phyloP scores from a whole-genome alignment of 2,797 vertebrate genomes.

The Molossus molossus region DNA sequence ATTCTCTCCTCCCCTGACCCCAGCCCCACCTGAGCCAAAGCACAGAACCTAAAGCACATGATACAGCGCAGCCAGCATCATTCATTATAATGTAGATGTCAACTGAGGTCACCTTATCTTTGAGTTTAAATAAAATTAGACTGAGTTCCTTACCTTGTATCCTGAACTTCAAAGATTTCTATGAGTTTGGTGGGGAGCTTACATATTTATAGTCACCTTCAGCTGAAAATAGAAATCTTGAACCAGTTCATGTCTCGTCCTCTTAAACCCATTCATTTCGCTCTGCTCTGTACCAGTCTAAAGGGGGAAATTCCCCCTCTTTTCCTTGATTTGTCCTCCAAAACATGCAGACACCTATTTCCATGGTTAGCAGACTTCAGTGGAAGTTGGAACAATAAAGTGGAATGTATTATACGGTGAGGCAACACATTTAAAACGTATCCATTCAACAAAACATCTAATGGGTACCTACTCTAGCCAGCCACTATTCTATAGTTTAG shows the following conservation, averaged over 20 bases:
- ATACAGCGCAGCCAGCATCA: not conserved
- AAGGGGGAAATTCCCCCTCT: not conserved
- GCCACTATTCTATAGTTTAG: not conserved
- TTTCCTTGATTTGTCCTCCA: constrained; percentile 17
- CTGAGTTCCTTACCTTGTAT: not conserved
- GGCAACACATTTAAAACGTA: not conserved
- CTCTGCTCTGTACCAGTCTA: not conserved
- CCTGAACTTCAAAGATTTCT: not conserved
- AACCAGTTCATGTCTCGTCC: not conserved
- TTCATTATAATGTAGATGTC: not conserved
- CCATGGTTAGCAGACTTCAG: not conserved
- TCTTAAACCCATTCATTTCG: not conserved
- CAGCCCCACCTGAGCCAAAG: not conserved
- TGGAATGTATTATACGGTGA: not conserved
- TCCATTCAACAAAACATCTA: not conserved
- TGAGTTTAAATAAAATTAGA: constrained; percentile 39
- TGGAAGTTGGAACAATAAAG: not conserved
- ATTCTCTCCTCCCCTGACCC: rapidly evolving
- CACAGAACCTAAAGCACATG: not conserved
- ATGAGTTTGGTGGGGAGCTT: not conserved
- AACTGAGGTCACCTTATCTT: not conserved
- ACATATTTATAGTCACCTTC: not conserved
- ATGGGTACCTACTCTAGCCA: not conserved
- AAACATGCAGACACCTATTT: not conserved
- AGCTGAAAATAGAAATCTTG: constrained; percentile 26